Base-by-base conservation (phyloP, 2,113 vertebrate genomes). In the Acrocephalus kingi region DNA sequence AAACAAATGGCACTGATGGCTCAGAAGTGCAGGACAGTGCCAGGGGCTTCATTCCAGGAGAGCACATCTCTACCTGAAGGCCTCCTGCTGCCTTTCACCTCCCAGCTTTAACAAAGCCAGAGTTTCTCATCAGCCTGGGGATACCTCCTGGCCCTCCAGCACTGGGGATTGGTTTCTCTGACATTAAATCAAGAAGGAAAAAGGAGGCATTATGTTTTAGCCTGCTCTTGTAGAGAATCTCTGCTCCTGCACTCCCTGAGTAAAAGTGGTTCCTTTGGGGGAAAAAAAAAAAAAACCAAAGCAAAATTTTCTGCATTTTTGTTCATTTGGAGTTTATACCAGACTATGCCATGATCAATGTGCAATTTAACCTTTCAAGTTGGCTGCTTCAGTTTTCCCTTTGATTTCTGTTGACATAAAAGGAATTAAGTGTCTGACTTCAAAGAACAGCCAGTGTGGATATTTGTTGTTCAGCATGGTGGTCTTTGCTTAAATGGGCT, bases 381-480 rank as follows among this genome's bases (percentile, higher is more conserved):
- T 69, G 0, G 4, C 21, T 89, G 79, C 68, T 93, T 64, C 30
- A n/a, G 46, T 72, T 85, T 91, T 87, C 71, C 45, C 87, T 96
- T 75, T 91, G 62, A 79, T 93, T 94, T 90, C 86, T 71, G 77
- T 55, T 79, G 82, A 94, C 86, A 86, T 78, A 59, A 93, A 91
- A 93, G 56, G 55, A 71, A 95, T 84, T 77, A 85, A 84, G 78
- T 58, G n/a, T 76, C 84, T 77, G 24, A 89, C 63, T 96, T 96
- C 87, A 94, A 96, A 96, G 93, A 89, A 27, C 15, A 76, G 59
- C 11, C 46, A 84, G 41, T 8, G n/a, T 45, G 48, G 79, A 30
- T 93, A 91, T 69, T 79, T 92, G 74, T 74, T 89, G 81, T 93
- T 87, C 52, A 91, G 56, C 90, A 52, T 30, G 92, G 94, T 92